Percentiles rank a stretch among this genome's conserved stretches.
phyloP scores from a whole-genome alignment of 2,113 vertebrate genomes.

The Podarcis muralis region DNA sequence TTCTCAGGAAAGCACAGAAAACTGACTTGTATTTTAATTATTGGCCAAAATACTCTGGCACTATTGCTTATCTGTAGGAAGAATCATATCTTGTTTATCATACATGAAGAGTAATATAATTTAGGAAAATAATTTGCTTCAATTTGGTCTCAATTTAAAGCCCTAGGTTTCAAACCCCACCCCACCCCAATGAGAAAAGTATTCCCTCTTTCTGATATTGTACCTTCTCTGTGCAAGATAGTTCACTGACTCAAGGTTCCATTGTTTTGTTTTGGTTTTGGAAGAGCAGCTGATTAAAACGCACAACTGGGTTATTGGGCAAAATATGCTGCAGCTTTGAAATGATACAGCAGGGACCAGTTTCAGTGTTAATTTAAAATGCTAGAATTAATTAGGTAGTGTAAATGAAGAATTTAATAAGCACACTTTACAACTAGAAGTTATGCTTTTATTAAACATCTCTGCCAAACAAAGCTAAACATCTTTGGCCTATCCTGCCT shows the following conservation, averaged over 20 bases:
- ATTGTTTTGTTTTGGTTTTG: slow-evolving; percentile 61
- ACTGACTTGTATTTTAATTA: too few relatives aligned
- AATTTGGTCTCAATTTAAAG: background rate
- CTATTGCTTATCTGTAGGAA: too few relatives aligned
- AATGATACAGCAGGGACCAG: slow-evolving; percentile 84
- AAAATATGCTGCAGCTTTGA: slow-evolving; percentile 77
- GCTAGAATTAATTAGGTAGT: slow-evolving; percentile 87
- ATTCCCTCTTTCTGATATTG: background rate
- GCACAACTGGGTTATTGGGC: slow-evolving; percentile 79
- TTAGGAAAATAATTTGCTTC: rapidly evolving
- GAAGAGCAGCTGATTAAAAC: slow-evolving; percentile 80
- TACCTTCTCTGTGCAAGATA: background rate
- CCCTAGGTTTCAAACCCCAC: rapidly evolving
- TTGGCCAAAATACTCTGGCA: too few relatives aligned
- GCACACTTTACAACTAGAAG: slow-evolving; percentile 83
- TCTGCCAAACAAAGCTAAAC: slow-evolving; percentile 75
- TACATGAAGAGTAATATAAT: slow-evolving; percentile 9
- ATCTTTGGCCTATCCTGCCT: slow-evolving; percentile 63
- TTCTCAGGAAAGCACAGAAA: background rate
- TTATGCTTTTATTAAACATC: slow-evolving; percentile 83
- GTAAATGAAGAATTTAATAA: slow-evolving; percentile 88
- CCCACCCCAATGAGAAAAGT: background rate
- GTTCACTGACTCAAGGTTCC: slow-evolving; percentile 35
- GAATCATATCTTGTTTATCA: too few relatives aligned
- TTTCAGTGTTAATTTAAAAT: slow-evolving; percentile 89